These are phyloP conservation scores for Babyrousa celebensis DNA, from an alignment of 2,797 vertebrate genomes.

Conservation along the genomic window DNA sequence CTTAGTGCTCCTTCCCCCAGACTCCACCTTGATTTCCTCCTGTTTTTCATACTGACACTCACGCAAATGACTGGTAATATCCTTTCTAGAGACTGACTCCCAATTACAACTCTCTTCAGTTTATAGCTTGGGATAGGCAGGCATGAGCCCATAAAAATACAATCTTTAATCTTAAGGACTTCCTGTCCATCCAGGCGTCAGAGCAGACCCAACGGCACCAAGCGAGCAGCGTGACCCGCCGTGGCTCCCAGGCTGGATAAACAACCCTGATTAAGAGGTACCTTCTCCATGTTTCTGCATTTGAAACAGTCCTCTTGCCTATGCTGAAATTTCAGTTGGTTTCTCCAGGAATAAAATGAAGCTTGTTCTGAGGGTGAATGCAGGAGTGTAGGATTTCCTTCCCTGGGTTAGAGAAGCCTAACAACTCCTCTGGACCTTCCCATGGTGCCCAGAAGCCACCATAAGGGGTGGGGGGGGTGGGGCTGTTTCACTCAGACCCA, in stretches of 20 bases:
- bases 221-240: slow-evolving; percentile 85
- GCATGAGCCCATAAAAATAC: slow-evolving; percentile 90
- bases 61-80: slow-evolving; percentile 87
- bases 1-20: slow-evolving; percentile 63
- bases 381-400: slow-evolving; percentile 74
- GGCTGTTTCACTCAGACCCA: slow-evolving; percentile 6
- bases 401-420: slow-evolving; percentile 73
- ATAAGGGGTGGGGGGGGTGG: not conserved
- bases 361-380: slow-evolving; percentile 68
- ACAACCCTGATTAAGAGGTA: slow-evolving; percentile 88
- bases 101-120: slow-evolving; percentile 88
- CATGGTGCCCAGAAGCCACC: not conserved
- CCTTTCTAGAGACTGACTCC: slow-evolving; percentile 88
- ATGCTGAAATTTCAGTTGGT: slow-evolving; percentile 80
- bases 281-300: slow-evolving; percentile 80
- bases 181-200: slow-evolving; percentile 91
- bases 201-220: slow-evolving; percentile 92
- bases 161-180: slow-evolving; percentile 93
- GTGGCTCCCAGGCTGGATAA: slow-evolving; percentile 89
- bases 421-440: slow-evolving; percentile 40
- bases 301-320: slow-evolving; percentile 79
- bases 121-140: slow-evolving; percentile 88
- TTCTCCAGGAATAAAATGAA: slow-evolving; percentile 81
- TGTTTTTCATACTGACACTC: slow-evolving; percentile 87
- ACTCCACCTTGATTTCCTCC: slow-evolving; percentile 86